Conservation (phyloP, 2,888 invertebrate species). For the Tetrapedia diversipes region DNA sequence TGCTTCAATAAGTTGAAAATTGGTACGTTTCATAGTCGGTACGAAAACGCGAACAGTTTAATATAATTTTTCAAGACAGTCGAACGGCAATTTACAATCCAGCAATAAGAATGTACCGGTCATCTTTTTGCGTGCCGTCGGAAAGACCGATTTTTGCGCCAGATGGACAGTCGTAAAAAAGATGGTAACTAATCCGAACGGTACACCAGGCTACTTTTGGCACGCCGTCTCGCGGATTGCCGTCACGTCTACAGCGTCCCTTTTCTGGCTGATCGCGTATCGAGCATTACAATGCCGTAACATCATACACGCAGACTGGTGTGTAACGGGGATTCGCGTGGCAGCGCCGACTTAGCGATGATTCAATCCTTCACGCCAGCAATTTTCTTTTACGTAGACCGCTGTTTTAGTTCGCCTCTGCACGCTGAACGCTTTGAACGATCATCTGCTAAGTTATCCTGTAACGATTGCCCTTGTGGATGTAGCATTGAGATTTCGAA, state of each 20-base stretch:
- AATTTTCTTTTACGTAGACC: conserved; percentile 6
- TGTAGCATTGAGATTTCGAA: not conserved
- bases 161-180: conserved; percentile 24
- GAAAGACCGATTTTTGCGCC: conserved; percentile 32
- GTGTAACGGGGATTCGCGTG: conserved; percentile 50
- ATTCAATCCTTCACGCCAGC: conserved; percentile 24
- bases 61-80: too few relatives aligned
- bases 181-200: conserved; percentile 50
- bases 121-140: not conserved
- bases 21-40: too few relatives aligned
- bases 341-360: conserved; percentile 36
- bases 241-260: conserved; percentile 56
- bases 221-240: conserved; percentile 40
- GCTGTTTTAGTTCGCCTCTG: not conserved
- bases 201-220: conserved; percentile 56
- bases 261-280: conserved; percentile 47
- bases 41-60: too few relatives aligned
- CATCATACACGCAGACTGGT: conserved; percentile 26
- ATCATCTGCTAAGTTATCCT: not conserved
- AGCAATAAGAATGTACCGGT: conserved; percentile 7
- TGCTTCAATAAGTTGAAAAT: too few relatives aligned
- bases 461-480: not conserved
- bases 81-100: too few relatives aligned
- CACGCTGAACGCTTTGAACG: not conserved
- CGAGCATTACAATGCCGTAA: conserved; percentile 54